Conservation (phyloP, 2,113 vertebrate species). For the Nettapus auritus region DNA sequence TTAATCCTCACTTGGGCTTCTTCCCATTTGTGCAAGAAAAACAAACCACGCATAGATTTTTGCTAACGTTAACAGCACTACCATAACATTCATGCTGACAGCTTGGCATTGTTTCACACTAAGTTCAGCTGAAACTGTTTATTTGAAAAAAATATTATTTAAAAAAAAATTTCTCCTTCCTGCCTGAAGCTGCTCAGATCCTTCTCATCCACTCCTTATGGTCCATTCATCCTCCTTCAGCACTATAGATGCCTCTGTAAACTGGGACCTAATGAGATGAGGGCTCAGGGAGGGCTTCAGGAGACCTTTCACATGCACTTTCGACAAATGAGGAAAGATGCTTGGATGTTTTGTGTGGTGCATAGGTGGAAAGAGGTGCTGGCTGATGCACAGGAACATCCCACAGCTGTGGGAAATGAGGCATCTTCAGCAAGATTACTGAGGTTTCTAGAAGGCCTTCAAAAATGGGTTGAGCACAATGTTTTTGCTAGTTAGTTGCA, state of each 20-base stretch:
- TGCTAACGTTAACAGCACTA: not conserved
- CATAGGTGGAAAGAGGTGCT: not conserved
- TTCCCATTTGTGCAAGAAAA: not conserved
- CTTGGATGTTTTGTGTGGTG: not conserved
- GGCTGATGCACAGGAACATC: not conserved
- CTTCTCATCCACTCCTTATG: not conserved
- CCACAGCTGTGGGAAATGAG: not conserved
- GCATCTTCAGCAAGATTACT: not conserved
- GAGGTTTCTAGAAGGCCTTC: not conserved
- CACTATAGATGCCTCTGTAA: not conserved
- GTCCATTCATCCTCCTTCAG: not conserved
- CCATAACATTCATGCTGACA: too few relatives aligned
- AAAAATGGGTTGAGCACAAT: not conserved
- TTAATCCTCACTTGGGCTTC: not conserved
- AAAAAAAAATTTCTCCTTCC: not conserved
- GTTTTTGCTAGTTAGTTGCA: not conserved
- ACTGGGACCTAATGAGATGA: not conserved
- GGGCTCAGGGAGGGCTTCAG: not conserved
- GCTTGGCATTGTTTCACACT: not conserved
- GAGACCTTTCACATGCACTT: not conserved
- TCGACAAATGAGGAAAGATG: not conserved
- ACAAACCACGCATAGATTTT: not conserved
- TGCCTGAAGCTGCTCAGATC: not conserved
- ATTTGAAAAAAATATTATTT: not conserved
- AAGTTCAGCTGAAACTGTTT: not conserved